phyloP scores from a whole-genome alignment of 2,113 vertebrate species.

The Perognathus longimembris region DNA sequence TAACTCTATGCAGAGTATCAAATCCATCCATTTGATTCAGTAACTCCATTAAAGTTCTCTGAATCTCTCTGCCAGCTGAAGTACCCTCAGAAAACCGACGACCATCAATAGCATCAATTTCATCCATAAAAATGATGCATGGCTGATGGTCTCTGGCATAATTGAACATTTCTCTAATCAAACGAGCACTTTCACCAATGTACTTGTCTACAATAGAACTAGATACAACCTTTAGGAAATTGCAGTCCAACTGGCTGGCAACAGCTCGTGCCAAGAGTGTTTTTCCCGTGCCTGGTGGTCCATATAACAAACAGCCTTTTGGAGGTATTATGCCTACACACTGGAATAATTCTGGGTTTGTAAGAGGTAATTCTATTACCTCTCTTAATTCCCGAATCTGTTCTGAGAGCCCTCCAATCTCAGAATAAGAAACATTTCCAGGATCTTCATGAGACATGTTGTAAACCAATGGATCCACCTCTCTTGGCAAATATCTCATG shows the following conservation, averaged over 20 bases:
- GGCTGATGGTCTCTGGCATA: conserved; percentile 98
- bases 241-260: conserved; percentile 98
- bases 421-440: conserved; percentile 97
- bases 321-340: conserved; percentile 99
- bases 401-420: conserved; percentile 97
- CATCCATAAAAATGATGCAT: conserved; percentile 99
- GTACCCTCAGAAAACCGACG: conserved; percentile 98
- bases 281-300: conserved; percentile 99
- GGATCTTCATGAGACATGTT: conserved; percentile 99
- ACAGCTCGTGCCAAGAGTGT: conserved; percentile 97
- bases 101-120: conserved; percentile 99
- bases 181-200: conserved; percentile 98
- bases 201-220: conserved; percentile 99
- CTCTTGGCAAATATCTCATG: conserved; percentile 98
- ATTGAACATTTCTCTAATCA: conserved; percentile 99
- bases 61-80: conserved; percentile 98
- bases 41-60: conserved; percentile 99
- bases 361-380: conserved; percentile 99
- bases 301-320: conserved; percentile 97
- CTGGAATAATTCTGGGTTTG: conserved; percentile 98
- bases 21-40: conserved; percentile 99
- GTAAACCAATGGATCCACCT: conserved; percentile 98
- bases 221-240: conserved; percentile 99
- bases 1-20: conserved; percentile 98
- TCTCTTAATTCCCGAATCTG: conserved; percentile 98